Conservation (phyloP, 2,888 invertebrate species). For the Malachius bipustulatus region DNA sequence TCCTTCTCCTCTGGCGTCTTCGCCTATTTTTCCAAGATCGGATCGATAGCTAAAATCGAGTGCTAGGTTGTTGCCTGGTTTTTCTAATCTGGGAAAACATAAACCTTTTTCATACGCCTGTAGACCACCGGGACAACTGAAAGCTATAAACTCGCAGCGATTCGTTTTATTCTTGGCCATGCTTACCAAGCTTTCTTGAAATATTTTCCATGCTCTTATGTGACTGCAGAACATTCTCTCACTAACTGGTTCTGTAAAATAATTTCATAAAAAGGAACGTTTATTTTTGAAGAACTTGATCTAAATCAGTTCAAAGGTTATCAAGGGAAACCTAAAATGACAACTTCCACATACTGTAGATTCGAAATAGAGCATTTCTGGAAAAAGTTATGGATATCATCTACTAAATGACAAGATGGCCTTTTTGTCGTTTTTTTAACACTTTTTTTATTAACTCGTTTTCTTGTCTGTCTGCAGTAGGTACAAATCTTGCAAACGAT, state of each 20-base stretch:
- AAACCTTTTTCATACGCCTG: slow-evolving; percentile 39
- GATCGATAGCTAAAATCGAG: slow-evolving; percentile 25
- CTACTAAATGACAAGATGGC: too few relatives aligned
- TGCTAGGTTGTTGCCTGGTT: slow-evolving; percentile 25
- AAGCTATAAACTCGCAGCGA: slow-evolving; percentile 42
- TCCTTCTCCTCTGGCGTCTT: slow-evolving; percentile 37
- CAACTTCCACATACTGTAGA: too few relatives aligned
- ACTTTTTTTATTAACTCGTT: too few relatives aligned
- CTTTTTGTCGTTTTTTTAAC: too few relatives aligned
- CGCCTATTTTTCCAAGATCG: slow-evolving; percentile 33
- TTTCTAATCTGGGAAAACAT: slow-evolving; percentile 40
- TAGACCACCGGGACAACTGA: slow-evolving; percentile 42
- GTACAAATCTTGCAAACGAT: too few relatives aligned
- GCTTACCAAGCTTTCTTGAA: slow-evolving; percentile 39
- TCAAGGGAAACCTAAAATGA: too few relatives aligned
- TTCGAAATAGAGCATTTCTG: too few relatives aligned
- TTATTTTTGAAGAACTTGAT: too few relatives aligned
- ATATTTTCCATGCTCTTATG: slow-evolving; percentile 42
- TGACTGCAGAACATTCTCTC: slow-evolving; percentile 46
- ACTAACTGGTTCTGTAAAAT: slow-evolving; percentile 10
- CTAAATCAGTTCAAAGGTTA: too few relatives aligned
- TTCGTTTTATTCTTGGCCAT: slow-evolving; percentile 24
- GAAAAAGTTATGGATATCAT: too few relatives aligned
- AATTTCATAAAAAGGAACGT: too few relatives aligned
- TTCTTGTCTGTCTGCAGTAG: too few relatives aligned